Evolutionary conservation across 2,113 vertebrate species (phyloP).

Genomic region (Rhodinocichla rosea): DNA sequence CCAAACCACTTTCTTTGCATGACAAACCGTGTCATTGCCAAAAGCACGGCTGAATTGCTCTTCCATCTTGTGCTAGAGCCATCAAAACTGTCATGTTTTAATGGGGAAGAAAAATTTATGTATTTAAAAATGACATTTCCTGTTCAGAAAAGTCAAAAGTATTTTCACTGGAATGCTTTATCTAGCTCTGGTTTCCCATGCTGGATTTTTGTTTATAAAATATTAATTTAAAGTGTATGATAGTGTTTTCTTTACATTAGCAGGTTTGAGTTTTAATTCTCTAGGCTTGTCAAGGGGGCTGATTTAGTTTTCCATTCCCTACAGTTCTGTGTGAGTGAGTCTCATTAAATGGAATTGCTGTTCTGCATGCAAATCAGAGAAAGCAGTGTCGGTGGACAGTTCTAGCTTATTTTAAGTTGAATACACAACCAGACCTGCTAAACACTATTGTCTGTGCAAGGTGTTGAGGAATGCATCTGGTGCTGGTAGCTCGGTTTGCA

Average conservation of each 20-base stretch:
- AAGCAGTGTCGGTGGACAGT: background rate
- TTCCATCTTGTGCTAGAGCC: background rate
- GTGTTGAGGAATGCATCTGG: background rate
- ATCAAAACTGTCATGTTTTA: background rate
- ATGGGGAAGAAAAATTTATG: background rate
- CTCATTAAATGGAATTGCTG: background rate
- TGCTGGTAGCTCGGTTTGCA: background rate
- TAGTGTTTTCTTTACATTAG: background rate
- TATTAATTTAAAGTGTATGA: background rate
- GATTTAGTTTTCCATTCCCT: constrained; percentile 16
- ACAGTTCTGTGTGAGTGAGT: constrained; percentile 19
- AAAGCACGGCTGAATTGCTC: background rate
- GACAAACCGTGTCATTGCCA: background rate
- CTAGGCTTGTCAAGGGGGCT: background rate
- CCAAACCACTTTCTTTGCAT: background rate
- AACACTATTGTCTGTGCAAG: background rate
- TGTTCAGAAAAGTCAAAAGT: background rate
- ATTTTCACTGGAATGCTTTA: background rate
- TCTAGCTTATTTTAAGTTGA: background rate
- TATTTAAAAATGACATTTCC: background rate
- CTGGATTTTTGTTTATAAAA: background rate
- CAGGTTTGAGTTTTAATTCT: background rate
- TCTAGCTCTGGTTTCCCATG: background rate
- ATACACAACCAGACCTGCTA: background rate
- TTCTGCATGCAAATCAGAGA: background rate